Evolutionary conservation across 2,113 vertebrate genomes (phyloP).

Genomic region (Ceratotherium simum): DNA sequence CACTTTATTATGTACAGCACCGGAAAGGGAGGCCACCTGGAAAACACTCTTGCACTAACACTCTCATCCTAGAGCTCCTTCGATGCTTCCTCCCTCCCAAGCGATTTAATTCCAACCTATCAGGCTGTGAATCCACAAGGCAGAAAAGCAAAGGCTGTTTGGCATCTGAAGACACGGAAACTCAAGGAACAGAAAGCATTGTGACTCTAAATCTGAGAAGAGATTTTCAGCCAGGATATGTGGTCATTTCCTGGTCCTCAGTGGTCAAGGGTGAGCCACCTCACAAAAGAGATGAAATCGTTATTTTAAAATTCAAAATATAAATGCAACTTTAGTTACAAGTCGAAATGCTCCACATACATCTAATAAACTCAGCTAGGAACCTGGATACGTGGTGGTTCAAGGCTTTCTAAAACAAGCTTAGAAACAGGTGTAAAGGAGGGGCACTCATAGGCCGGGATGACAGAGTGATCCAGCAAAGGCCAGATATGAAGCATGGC

Average conservation of each 20-base stretch:
- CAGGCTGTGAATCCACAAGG: background rate
- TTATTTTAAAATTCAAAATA: conserved; percentile 56
- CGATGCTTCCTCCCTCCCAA: background rate
- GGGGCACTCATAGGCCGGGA: background rate
- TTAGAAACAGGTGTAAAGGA: background rate
- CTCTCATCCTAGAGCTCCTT: background rate
- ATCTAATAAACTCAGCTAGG: background rate
- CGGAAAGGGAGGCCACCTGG: background rate
- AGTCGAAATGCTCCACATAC: background rate
- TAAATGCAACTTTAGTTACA: conserved; percentile 20
- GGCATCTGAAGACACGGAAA: background rate
- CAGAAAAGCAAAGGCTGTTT: background rate
- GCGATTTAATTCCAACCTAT: background rate
- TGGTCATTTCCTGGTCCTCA: background rate
- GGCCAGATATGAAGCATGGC: background rate
- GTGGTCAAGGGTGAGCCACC: background rate
- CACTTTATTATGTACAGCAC: conserved; percentile 27
- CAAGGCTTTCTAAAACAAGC: background rate
- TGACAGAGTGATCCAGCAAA: background rate
- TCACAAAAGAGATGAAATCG: background rate
- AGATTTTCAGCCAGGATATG: background rate
- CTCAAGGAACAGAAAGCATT: background rate
- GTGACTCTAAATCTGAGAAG: background rate
- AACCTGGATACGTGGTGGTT: background rate
- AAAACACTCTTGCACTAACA: background rate